These are phyloP conservation scores for Diphyllodes magnificus DNA, from an alignment of 2,113 vertebrate species.

Conservation along the genomic window DNA sequence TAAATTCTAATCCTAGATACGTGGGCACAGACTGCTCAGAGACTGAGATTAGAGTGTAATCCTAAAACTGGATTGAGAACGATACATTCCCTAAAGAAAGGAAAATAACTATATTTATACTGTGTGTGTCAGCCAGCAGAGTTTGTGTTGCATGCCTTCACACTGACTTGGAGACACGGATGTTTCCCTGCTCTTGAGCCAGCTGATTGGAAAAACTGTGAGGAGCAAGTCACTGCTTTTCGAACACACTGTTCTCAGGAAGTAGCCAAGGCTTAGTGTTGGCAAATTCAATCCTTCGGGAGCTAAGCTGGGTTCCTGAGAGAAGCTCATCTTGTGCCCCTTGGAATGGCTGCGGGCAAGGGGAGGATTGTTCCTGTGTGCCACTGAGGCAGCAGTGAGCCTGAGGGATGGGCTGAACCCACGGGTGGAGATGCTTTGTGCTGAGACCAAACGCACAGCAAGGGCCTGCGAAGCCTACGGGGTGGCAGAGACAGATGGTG, in stretches of 20 bases:
- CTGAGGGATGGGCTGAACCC: not conserved
- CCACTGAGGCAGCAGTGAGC: not conserved
- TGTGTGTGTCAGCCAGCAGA: not conserved
- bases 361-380: not conserved
- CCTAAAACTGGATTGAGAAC: constrained; percentile 51
- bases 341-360: not conserved
- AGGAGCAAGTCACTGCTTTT: not conserved
- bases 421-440: not conserved
- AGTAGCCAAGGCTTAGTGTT: not conserved
- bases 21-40: constrained; percentile 32
- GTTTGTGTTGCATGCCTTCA: not conserved
- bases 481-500: not conserved
- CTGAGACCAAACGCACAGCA: not conserved
- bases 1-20: constrained; percentile 52
- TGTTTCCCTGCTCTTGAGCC: not conserved
- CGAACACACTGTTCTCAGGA: not conserved
- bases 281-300: not conserved
- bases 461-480: not conserved
- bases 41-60: constrained; percentile 52
- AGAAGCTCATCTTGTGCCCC: not conserved
- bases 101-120: constrained; percentile 46
- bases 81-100: constrained; percentile 33
- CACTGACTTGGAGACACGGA: not conserved
- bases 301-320: not conserved
- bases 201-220: not conserved